Evolutionary conservation across 2,113 vertebrate species (phyloP).

Genomic region (Eptesicus fuscus): DNA sequence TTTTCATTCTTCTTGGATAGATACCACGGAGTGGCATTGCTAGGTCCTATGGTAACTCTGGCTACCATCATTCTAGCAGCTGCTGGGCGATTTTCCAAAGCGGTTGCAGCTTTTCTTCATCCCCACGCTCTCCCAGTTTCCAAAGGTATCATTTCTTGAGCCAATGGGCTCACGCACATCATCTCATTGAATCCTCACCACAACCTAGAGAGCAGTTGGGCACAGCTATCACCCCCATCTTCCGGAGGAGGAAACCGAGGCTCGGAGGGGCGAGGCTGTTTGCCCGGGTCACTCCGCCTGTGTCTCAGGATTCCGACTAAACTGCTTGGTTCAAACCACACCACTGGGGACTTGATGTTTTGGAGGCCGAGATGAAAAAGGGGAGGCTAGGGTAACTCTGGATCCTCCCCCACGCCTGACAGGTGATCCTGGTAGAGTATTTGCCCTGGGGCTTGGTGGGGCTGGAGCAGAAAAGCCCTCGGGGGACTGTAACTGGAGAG

Average conservation of each 20-base stretch:
- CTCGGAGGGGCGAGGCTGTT: neutral
- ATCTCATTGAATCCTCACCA: neutral
- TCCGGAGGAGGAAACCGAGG: neutral
- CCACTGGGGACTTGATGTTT: neutral
- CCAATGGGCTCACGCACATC: neutral
- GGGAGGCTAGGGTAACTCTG: fast-evolving
- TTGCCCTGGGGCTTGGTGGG: neutral
- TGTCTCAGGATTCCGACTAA: neutral
- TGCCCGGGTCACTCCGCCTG: fast-evolving
- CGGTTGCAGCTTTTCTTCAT: fast-evolving
- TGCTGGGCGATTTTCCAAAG: neutral
- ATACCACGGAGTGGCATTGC: no score
- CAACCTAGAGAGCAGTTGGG: fast-evolving
- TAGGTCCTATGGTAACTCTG: fast-evolving
- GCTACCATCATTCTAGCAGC: fast-evolving
- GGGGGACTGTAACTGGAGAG: constrained; percentile 28
- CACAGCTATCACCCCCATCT: fast-evolving
- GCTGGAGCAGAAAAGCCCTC: neutral
- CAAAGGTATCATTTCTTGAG: fast-evolving
- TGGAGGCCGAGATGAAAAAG: neutral
- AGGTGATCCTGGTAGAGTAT: neutral
- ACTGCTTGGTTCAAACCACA: neutral
- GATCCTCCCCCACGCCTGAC: neutral
- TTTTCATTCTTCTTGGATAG: neutral
- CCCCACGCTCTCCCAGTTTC: neutral